Percentiles rank a stretch among this genome's conserved stretches.
Conservation (phyloP, 53 echinoderm and acorn worm species). For the Crossaster papposus region DNA sequence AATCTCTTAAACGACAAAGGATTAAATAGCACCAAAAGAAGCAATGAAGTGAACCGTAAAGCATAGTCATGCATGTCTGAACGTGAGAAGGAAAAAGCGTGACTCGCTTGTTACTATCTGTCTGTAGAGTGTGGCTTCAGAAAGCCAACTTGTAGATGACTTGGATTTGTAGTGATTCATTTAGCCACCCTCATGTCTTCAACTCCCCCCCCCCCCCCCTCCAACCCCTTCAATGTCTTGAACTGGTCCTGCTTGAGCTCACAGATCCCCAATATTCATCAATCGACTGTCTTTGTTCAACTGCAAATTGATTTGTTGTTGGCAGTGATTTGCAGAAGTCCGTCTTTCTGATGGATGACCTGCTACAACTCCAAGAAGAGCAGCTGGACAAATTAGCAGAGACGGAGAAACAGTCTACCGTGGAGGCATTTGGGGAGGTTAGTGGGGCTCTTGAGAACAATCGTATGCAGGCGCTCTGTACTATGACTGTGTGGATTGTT, state of each 20-base stretch:
- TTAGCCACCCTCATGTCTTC: too few species aligned
- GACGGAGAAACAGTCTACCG: not conserved
- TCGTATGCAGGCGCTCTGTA: not conserved
- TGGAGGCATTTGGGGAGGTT: conserved; percentile 44
- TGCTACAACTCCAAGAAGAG: conserved; percentile 25
- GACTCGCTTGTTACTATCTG: too few species aligned
- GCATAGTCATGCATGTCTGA: too few species aligned
- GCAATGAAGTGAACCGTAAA: too few species aligned
- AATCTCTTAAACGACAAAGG: too few species aligned
- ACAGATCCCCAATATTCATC: not conserved
- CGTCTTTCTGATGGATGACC: conserved; percentile 32
- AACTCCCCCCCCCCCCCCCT: too few species aligned
- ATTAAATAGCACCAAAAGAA: too few species aligned
- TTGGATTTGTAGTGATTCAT: too few species aligned
- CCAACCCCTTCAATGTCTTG: not conserved
- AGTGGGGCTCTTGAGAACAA: not conserved
- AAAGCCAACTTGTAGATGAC: too few species aligned
- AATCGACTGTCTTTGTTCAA: not conserved
- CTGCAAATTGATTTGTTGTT: too few species aligned
- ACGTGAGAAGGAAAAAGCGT: too few species aligned
- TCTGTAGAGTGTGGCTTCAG: too few species aligned
- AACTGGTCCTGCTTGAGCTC: not conserved
- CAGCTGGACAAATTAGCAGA: conserved; percentile 12
- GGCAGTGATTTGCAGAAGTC: conserved; percentile 19
- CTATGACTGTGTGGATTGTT: not conserved